phyloP scores from a whole-genome alignment of 2,888 invertebrate genomes.

The Drosophila prolongata region DNA sequence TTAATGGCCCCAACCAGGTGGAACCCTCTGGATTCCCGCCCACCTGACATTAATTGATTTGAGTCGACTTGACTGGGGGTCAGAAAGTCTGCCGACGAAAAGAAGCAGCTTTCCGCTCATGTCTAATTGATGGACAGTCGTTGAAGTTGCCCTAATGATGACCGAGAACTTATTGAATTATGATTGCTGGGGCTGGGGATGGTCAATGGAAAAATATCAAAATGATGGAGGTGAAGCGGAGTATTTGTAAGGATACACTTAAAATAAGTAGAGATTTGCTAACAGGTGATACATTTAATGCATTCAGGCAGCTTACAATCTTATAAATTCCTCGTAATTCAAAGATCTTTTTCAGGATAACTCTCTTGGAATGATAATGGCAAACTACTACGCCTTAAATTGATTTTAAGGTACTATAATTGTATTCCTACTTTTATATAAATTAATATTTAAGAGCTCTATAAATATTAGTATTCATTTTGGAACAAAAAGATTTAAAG shows the following conservation, averaged over 20 bases:
- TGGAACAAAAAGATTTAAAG: no score
- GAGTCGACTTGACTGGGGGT: constrained; percentile 51
- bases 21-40: constrained; percentile 18
- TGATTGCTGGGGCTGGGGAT: constrained; percentile 7
- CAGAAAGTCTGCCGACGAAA: constrained; percentile 29
- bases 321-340: no score
- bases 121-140: constrained; percentile 51
- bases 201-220: neutral
- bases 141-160: constrained; percentile 42
- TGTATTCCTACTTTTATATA: no score
- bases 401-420: no score
- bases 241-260: neutral
- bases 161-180: constrained; percentile 31
- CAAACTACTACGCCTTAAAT: no score
- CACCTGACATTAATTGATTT: constrained; percentile 58
- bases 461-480: no score
- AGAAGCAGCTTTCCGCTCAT: constrained; percentile 28
- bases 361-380: no score
- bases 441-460: no score
- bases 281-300: no score
- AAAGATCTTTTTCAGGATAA: no score
- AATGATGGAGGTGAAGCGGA: neutral
- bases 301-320: no score
- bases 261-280: no score
- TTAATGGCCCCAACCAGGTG: constrained; percentile 43